These are phyloP conservation scores for Drepana arcuata DNA, from an alignment of 1,140 invertebrate species.

Conservation along the genomic window DNA sequence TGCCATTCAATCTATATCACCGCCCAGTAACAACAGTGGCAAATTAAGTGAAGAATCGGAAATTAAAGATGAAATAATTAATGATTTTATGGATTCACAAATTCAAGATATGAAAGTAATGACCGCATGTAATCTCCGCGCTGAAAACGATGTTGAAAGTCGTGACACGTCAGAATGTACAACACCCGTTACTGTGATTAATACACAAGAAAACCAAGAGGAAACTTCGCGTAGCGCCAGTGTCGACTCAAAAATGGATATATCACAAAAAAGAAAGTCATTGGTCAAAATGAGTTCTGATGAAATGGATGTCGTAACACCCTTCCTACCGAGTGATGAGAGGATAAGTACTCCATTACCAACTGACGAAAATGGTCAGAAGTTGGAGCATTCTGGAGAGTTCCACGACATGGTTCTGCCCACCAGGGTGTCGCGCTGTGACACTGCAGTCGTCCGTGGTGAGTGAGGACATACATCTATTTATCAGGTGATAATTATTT, in stretches of 20 bases:
- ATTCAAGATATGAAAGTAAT: background rate
- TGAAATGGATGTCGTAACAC: constrained; percentile 53
- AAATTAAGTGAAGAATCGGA: constrained; percentile 57
- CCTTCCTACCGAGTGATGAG: constrained; percentile 21
- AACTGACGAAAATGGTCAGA: constrained; percentile 9
- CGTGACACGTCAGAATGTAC: background rate
- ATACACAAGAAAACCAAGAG: background rate
- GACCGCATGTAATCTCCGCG: background rate
- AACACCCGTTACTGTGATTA: background rate
- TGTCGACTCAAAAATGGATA: background rate
- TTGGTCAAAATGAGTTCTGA: constrained; percentile 27
- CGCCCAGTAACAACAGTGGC: constrained; percentile 61
- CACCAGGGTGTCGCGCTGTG: constrained; percentile 48
- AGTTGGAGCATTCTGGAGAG: constrained; percentile 52
- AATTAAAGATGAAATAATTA: constrained; percentile 35
- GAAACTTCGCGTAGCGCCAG: background rate
- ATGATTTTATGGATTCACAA: constrained; percentile 5
- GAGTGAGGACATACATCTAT: constrained; percentile 67
- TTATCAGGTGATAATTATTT: constrained; percentile 68
- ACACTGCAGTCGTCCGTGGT: constrained; percentile 61
- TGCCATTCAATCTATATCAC: constrained; percentile 59
- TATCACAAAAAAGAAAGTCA: constrained; percentile 1
- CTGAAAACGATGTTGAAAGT: background rate
- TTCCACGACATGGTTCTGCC: constrained; percentile 55
- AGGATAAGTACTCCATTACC: background rate